These are phyloP conservation scores for Drosophila arawakana DNA, from an alignment of 1,140 invertebrate species.

Conservation along the genomic window DNA sequence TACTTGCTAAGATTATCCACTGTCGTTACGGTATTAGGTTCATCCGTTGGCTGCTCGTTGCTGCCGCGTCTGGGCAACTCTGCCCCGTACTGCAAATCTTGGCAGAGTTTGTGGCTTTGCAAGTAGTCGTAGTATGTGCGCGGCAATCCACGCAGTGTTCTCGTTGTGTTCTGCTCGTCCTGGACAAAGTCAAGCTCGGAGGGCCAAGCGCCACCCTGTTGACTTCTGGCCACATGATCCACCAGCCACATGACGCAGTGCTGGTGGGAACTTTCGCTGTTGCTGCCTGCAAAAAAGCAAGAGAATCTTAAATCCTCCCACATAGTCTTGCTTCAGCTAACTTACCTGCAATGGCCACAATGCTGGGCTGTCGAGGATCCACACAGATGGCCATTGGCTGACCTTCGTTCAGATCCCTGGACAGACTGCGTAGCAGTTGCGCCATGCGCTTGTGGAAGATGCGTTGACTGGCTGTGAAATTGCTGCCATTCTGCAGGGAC, in stretches of 20 bases:
- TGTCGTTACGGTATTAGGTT: neutral
- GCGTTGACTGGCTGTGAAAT: slow-evolving; percentile 88
- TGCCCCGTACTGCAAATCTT: slow-evolving; percentile 64
- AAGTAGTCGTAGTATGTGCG: slow-evolving; percentile 62
- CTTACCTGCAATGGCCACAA: slow-evolving; percentile 88
- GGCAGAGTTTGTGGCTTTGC: slow-evolving; percentile 21
- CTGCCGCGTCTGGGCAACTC: slow-evolving; percentile 42
- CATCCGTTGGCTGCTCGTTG: slow-evolving; percentile 45
- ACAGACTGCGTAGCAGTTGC: slow-evolving; percentile 52
- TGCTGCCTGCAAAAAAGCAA: slow-evolving; percentile 52
- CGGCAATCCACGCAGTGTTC: slow-evolving; percentile 60
- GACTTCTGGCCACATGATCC: slow-evolving; percentile 92
- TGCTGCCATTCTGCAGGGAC: slow-evolving; percentile 86
- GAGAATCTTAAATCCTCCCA: neutral
- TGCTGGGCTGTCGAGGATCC: slow-evolving; percentile 87
- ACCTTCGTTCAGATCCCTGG: slow-evolving; percentile 64
- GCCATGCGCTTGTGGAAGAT: slow-evolving; percentile 88
- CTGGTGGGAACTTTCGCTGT: slow-evolving; percentile 89
- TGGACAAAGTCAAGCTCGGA: slow-evolving; percentile 40
- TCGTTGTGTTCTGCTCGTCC: slow-evolving; percentile 11
- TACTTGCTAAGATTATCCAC: slow-evolving; percentile 83
- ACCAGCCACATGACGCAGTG: slow-evolving; percentile 94
- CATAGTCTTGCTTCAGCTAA: neutral
- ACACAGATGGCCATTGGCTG: slow-evolving; percentile 88
- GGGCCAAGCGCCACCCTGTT: slow-evolving; percentile 92